Percentiles rank a stretch among this genome's conserved stretches.
phyloP scores from a whole-genome alignment of 2,888 invertebrate species.

The Drosophila pseudotalamancana region DNA sequence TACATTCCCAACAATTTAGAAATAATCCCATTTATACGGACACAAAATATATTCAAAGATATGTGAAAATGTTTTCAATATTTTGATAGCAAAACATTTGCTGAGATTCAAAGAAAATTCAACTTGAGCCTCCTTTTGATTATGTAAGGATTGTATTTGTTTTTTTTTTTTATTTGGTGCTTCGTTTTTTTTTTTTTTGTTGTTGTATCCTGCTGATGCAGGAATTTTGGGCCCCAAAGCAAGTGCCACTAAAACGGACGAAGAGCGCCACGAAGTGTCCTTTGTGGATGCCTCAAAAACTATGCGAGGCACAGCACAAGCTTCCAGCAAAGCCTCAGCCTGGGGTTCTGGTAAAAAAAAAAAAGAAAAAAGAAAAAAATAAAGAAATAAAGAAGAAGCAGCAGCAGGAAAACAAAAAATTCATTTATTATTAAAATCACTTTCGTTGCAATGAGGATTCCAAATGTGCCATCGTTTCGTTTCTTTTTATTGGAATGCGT shows the following conservation, averaged over 20 bases:
- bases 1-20: too few species aligned
- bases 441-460: conserved; percentile 84
- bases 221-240: conserved; percentile 25
- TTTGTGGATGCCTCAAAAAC: conserved; percentile 44
- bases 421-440: conserved; percentile 84
- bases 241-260: conserved; percentile 48
- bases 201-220: conserved; percentile 13
- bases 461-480: conserved; percentile 78
- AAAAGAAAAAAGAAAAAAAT: not conserved
- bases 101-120: conserved; percentile 1
- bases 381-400: too few species aligned
- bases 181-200: not conserved
- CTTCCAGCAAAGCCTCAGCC: conserved; percentile 4
- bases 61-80: conserved; percentile 16
- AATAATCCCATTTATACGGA: too few species aligned
- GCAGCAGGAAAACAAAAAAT: conserved; percentile 61
- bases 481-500: conserved; percentile 73
- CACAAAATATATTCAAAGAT: too few species aligned
- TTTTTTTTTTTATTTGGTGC: not conserved
- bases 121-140: too few species aligned
- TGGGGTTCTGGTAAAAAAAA: conserved; percentile 1
- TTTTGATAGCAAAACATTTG: conserved; percentile 13
- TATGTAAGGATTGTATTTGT: not conserved
- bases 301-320: conserved; percentile 29
- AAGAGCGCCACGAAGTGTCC: conserved; percentile 30